Base-by-base conservation (phyloP, 1,140 invertebrate species). In the Hermatobates lingyangjiaoensis region DNA sequence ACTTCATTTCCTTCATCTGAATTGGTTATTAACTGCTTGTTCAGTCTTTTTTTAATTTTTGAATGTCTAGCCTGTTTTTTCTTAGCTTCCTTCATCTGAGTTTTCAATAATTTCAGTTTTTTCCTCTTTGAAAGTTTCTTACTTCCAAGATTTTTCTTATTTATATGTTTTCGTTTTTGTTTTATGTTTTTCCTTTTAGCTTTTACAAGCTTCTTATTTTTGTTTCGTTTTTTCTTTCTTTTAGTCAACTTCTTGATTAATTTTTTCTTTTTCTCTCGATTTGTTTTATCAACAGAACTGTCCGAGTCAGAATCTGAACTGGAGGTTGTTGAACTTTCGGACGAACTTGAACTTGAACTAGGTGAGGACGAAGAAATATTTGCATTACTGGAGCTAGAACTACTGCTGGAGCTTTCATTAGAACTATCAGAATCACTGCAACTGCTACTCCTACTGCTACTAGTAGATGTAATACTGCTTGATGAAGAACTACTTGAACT, bases 241-340 rank as follows among this genome's bases (percentile, higher is more conserved):
- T 54, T 54, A 26, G 30, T 27, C n/a, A n/a, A n/a, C n/a, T n/a
- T n/a, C n/a, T n/a, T n/a, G 23, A 42, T 51, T 27, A 39, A 25
- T 20, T 25, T 34, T 48, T 54, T 54, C 23, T 46, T 50, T 51
- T 51, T 54, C 45, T 54, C 48, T n/a, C 21, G 27, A 39, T 51
- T 54, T 48, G 47, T 54, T 2, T 27, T 18, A 48, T 51, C 53
- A n/a, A 47, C 34, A 20, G 53, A 54, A 26, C 49, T 54, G n/a
- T 51, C 53, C 39, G 51, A 53, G 26, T 42, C 18, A 42, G 39
- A 42, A 18, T 5, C 5, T 18, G 5, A 5, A 7, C 14, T 18
- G 21, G 39, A 42, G 21, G 5, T 42, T 14, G 45, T 53, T 12
- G 51, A 52, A 30, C 40, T 45, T 12, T 27, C 40, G 18, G 46